Base-by-base conservation (phyloP, 2,797 vertebrate species). In the Dallia pectoralis region DNA sequence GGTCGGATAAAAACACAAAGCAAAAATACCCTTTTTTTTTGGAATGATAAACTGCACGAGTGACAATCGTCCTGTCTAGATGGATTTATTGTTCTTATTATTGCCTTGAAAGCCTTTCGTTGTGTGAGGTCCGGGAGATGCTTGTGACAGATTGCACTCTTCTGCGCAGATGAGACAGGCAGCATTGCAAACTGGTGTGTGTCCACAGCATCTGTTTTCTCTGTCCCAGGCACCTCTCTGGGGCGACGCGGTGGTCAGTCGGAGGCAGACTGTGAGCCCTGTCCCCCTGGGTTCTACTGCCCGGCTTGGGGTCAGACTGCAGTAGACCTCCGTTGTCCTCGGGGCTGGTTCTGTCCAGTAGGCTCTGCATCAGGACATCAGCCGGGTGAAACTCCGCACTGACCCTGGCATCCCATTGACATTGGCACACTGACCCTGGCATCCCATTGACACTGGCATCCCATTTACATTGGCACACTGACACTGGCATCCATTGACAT, bases 311-410 rank as follows among this genome's bases (percentile, higher is more conserved):
- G 93, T 88, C 95, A 88, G 80, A 68, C 85, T 25, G 93, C 89
- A 49, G 93, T 89, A 0, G 87, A 94, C 61, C 90, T 90, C 7
- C 67, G 79, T 9, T 98, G 96, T 79, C 89, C 91, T 67, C 87
- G 88, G 1, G 96, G 96, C 14, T 96, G 95, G 95, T 97, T 95
- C 85, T 98, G 97, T 82, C 96, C 94, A 0, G 62, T 51, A 27
- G 93, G 95, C 40, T 96, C 95, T 36, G 69, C 74, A 18, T 89
- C 87, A 85, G 91, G 84, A 82, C 86, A 84, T 85, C 88, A 90
- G 79, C 80, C 90, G 87, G 93, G 93, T 94, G 85, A 12, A 19
- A n/a, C 9, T 22, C 15, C 4, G 22, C 53, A 25, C 19, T 40
- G 11, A n/a, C n/a, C n/a, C n/a, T n/a, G n/a, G n/a, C n/a, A n/a